These are phyloP conservation scores for Glaucomys volans DNA, from an alignment of 2,113 vertebrate genomes.

Conservation along the genomic window DNA sequence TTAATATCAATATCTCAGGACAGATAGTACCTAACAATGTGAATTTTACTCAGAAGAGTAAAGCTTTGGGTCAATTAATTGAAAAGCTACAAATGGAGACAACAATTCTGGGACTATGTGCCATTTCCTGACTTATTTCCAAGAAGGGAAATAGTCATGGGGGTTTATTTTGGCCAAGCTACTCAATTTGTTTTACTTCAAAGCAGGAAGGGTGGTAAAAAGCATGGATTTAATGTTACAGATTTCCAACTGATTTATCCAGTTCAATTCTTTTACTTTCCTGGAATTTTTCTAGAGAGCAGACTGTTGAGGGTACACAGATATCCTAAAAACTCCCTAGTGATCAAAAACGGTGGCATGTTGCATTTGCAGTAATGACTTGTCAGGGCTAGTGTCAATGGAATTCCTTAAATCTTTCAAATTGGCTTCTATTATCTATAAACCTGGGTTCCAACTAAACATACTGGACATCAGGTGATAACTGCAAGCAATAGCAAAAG, in stretches of 20 bases:
- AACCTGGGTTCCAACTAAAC: background rate
- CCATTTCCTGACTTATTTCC: constrained; percentile 40
- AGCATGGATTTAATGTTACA: background rate
- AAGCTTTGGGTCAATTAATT: constrained; percentile 29
- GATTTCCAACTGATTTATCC: constrained; percentile 31
- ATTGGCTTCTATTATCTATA: background rate
- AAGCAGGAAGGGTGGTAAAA: constrained; percentile 9
- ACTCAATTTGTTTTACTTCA: constrained; percentile 37
- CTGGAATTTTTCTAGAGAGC: background rate
- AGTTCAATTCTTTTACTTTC: background rate
- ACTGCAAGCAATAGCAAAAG: constrained; percentile 30
- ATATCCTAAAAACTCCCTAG: background rate
- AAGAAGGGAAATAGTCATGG: background rate
- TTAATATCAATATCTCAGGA: background rate
- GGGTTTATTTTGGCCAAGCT: constrained; percentile 63
- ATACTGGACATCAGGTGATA: constrained; percentile 21
- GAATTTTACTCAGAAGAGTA: constrained; percentile 56
- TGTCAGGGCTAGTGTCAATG: background rate
- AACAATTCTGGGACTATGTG: constrained; percentile 51
- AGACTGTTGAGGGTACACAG: background rate
- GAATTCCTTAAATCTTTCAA: background rate
- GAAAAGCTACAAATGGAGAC: constrained; percentile 27
- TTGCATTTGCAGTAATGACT: background rate
- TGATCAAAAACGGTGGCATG: background rate
- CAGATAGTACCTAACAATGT: constrained; percentile 31